These are phyloP conservation scores for Acropternis orthonyx DNA, from an alignment of 2,797 vertebrate species.

Conservation along the genomic window DNA sequence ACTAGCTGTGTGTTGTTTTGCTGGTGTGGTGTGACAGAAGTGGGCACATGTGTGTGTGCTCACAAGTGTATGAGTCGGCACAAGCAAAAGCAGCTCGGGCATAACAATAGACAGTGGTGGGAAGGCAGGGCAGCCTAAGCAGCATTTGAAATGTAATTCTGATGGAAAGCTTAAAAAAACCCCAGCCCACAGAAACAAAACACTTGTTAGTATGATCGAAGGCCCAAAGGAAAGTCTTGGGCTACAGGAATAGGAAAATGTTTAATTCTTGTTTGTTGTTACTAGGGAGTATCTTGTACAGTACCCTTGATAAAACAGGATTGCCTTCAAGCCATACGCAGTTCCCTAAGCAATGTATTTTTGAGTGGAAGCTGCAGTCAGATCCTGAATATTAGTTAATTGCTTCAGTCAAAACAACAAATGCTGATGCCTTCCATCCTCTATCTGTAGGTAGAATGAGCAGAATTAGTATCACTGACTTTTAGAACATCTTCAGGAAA, in stretches of 20 bases:
- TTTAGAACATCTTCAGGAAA: background rate
- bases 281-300: background rate
- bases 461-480: background rate
- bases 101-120: background rate
- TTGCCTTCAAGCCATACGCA: constrained; percentile 9
- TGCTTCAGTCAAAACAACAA: constrained; percentile 3
- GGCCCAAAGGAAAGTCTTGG: background rate
- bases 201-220: background rate
- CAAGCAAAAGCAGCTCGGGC: background rate
- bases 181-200: background rate
- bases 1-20: background rate
- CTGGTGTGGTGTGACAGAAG: background rate
- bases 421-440: background rate
- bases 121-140: background rate
- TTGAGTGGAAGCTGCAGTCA: background rate
- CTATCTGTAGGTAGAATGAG: background rate
- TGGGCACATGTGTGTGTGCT: accelerated
- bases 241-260: background rate
- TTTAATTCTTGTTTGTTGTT: background rate
- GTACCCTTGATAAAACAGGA: background rate
- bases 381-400: constrained; percentile 38
- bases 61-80: background rate
- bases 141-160: background rate
- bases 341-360: constrained; percentile 5
- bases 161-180: background rate